These are phyloP conservation scores for Daubentonia madagascariensis DNA, from an alignment of 2,113 vertebrate species.

Conservation along the genomic window DNA sequence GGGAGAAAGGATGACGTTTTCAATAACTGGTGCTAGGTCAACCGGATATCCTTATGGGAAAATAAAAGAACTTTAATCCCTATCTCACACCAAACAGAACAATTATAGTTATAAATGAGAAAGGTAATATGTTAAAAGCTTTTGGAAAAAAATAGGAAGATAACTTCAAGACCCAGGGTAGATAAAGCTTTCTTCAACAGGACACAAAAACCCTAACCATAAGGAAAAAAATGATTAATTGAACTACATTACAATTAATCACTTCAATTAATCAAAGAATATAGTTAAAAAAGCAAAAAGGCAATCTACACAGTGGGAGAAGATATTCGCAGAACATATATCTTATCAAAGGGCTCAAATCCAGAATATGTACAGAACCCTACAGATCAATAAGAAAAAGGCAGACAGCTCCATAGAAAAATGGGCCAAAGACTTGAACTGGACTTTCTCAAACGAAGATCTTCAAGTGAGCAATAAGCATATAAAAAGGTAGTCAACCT, in stretches of 20 bases:
- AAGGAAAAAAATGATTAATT: not conserved
- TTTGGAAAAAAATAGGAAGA: not conserved
- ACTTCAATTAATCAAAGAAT: not conserved
- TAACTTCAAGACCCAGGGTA: not conserved
- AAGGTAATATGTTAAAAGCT: not conserved
- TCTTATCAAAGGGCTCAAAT: not conserved
- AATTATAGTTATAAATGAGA: slow-evolving; percentile 6
- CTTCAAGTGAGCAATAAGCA: not conserved
- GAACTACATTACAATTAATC: slow-evolving; percentile 16
- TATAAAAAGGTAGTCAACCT: not conserved
- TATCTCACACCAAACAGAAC: slow-evolving; percentile 1
- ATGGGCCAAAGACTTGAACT: not conserved
- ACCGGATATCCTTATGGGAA: not conserved
- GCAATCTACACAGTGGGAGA: not conserved
- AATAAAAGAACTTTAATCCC: not conserved
- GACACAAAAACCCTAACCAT: not conserved
- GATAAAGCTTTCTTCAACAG: slow-evolving; percentile 29
- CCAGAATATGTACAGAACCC: not conserved
- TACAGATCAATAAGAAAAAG: not conserved
- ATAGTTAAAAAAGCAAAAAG: slow-evolving; percentile 8
- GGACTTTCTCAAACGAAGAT: slow-evolving; percentile 5
- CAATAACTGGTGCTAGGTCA: not conserved
- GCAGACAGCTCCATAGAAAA: not conserved
- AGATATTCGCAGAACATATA: not conserved
- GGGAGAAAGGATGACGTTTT: not conserved